Conservation (phyloP, 2,113 vertebrate species). For the Trichomycterus rosablanca region DNA sequence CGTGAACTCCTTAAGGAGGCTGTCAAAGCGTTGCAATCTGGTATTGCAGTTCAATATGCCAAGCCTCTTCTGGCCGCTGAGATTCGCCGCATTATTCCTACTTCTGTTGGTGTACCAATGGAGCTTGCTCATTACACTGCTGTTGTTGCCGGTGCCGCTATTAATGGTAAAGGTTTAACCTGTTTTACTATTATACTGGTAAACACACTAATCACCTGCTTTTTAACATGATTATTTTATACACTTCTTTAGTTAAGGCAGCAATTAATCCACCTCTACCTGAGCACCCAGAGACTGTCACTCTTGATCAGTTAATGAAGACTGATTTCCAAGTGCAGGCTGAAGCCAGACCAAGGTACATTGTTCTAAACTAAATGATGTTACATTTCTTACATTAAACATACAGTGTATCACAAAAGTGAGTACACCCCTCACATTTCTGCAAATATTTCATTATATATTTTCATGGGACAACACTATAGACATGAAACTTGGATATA, state of each 20-base stretch:
- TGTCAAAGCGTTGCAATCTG: conserved; percentile 48
- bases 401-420: too few species aligned
- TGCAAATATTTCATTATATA: too few species aligned
- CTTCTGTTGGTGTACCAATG: conserved; percentile 68
- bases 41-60: conserved; percentile 46
- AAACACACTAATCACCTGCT: neutral
- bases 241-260: conserved; percentile 57
- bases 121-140: conserved; percentile 64
- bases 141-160: conserved; percentile 55
- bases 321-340: conserved; percentile 54
- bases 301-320: conserved; percentile 50
- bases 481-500: too few species aligned
- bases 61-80: conserved; percentile 67
- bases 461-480: conserved; percentile 34
- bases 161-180: conserved; percentile 52
- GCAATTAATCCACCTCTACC: conserved; percentile 53
- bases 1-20: conserved; percentile 31
- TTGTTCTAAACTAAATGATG: neutral
- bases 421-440: too few species aligned
- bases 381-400: too few species aligned
- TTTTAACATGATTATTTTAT: neutral
- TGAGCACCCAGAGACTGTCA: conserved; percentile 54
- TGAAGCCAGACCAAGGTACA: conserved; percentile 64
- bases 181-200: neutral
- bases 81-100: conserved; percentile 66